Percentiles rank a stretch among this genome's conserved stretches.
These are phyloP conservation scores for Betta splendens DNA, from an alignment of 2,797 vertebrate species.

Conservation along the genomic window DNA sequence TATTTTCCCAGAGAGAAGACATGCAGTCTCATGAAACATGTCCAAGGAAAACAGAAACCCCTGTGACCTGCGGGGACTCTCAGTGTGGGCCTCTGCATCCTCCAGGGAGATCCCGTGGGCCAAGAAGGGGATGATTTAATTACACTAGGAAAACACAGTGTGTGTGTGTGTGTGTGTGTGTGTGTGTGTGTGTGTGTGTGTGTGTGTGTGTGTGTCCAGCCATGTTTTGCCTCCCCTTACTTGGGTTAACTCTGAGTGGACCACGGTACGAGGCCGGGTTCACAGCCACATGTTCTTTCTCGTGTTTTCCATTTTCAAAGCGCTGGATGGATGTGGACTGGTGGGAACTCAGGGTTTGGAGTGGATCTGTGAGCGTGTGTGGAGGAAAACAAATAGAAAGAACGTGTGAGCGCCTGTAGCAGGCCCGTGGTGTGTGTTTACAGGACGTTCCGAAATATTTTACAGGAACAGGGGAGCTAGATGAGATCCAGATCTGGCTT, in stretches of 20 bases:
- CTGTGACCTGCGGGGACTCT: slow-evolving; percentile 70
- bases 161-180: slow-evolving; percentile 26
- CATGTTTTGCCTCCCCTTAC: slow-evolving; percentile 41
- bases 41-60: slow-evolving; percentile 81
- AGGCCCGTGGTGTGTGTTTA: slow-evolving; percentile 13
- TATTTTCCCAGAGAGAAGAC: slow-evolving; percentile 62
- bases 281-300: slow-evolving; percentile 29
- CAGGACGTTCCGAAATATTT: slow-evolving; percentile 4
- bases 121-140: slow-evolving; percentile 71
- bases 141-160: slow-evolving; percentile 69
- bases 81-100: slow-evolving; percentile 61
- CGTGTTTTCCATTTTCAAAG: slow-evolving; percentile 20
- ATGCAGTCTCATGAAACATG: slow-evolving; percentile 75
- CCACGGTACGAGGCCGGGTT: not conserved
- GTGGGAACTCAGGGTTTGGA: slow-evolving; percentile 4
- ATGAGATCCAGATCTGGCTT: slow-evolving; percentile 31
- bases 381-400: slow-evolving; percentile 10
- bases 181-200: slow-evolving; percentile 11
- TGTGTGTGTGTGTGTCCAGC: slow-evolving; percentile 22
- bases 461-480: not conserved
- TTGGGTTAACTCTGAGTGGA: slow-evolving; percentile 26
- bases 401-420: not conserved
- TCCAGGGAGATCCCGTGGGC: slow-evolving; percentile 56
- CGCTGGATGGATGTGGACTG: slow-evolving; percentile 7
- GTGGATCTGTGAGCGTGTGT: not conserved